Conservation (phyloP, 2,888 invertebrate species). For the Linyphia triangularis region DNA sequence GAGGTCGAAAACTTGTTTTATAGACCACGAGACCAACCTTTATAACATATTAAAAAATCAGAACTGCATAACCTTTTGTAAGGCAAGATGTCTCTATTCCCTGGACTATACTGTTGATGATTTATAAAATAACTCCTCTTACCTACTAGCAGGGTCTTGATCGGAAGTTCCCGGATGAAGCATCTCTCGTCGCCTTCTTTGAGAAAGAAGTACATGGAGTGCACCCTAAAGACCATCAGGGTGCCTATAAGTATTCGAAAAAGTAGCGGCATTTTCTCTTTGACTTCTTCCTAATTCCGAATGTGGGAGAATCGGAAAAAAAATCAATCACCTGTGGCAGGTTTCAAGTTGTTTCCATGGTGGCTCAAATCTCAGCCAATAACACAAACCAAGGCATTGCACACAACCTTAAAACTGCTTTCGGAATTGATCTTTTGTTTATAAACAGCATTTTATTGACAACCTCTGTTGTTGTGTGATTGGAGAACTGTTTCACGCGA, state of each 20-base stretch:
- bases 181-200: conserved; percentile 54
- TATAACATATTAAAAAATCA: no score
- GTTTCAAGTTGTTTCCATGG: not conserved
- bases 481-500: no score
- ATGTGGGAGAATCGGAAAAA: not conserved
- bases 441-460: no score
- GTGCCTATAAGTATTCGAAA: not conserved
- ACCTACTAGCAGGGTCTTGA: conserved; percentile 41
- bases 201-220: conserved; percentile 46
- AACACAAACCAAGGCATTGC: not conserved
- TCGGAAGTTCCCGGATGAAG: conserved; percentile 44
- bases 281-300: not conserved
- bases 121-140: not conserved
- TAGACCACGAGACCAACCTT: no score
- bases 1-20: no score
- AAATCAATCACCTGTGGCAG: not conserved
- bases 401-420: not conserved
- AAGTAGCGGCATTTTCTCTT: not conserved
- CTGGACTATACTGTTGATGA: no score
- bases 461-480: not conserved
- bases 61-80: no score
- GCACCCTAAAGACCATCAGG: not conserved
- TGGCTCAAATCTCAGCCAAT: not conserved
- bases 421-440: no score
- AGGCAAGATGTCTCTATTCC: no score